Evolutionary conservation across 92 coral and sea anemone species (phyloP), one percentile per base, ranked within the genome.

Genomic region (Chrysogorgia sp.): DNA sequence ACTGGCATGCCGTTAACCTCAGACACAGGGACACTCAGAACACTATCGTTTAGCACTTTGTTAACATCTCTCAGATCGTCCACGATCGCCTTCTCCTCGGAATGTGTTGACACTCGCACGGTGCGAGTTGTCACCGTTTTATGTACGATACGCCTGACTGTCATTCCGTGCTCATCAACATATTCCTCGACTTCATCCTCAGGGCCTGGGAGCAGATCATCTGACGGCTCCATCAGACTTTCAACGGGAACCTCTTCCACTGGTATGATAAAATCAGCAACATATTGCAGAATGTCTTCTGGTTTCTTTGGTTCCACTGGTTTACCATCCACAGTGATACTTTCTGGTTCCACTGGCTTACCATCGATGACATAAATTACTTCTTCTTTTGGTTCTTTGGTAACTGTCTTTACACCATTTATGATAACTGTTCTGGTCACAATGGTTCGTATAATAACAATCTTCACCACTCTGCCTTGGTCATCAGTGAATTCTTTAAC

Each of bases 401-500:
- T 71, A 33, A 49, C 57, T 53, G 48, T 59, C 40, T 37, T 62
- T 34, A 20, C 63, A 35, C 48, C 71, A 20, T 67, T 58, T 49
- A 53, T 55, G 21, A 59, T 85, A 13, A 85, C 45, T 0, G 82
- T 81, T 48, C 75, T 91, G 29, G 90, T 87, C 21, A 90, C 81
- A 1, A 86, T 43, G 29, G 71, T 59, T 17, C 82, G 76, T 23
- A 49, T 74, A n/a, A 82, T 71, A 31, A 82, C 58, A 19, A 85
- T 55, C 62, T 59, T 88, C 20, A 85, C 90, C 21, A 57, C 77
- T 60, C 62, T 85, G 20, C 96, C 92, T 30, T 83, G 76, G 23
- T 80, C 91, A 32, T 89, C 92, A 1, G 81, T 60, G 71, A 49
- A 86, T 40, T 86, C 91, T 15, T 86, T 91, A 24, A 84, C 87